Base-by-base conservation (phyloP, 64 coral and sea anemone species). In the Trachythela sp. region DNA sequence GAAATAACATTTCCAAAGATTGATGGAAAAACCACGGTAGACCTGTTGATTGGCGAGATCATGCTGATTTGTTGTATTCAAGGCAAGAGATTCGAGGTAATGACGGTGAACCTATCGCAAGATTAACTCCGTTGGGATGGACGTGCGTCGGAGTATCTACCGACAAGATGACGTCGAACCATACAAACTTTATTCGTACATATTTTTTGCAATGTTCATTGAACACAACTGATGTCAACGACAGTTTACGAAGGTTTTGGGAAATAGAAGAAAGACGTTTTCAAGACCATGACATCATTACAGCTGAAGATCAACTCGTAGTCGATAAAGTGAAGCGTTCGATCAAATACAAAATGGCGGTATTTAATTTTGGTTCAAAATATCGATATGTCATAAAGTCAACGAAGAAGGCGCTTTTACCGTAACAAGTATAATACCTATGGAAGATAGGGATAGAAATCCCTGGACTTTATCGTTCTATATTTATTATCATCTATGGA, bases 11-110 rank as follows among this genome's bases (percentile, higher is more conserved):
- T 51, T 90, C 9, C 83, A 60, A 54, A 9, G 33, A 4, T 83
- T 90, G 0, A 42, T 51, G 36, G 48, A 83, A 15, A n/a, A 7
- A 35, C 71, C 8, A 54, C 75, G 0, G 29, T 91, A 1, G 90
- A 92, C 58, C 35, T 92, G 13, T 49, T 93, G 8, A 93, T 93
- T 51, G 87, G 83, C 13, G 11, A 8, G 83, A 89, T 20, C 39
- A 88, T 17, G 64, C 86, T 42, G 86, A 92, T 42, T 59, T 92
- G 48, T 86, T 89, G 29, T 92, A 40, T 84, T 92, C 91, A 2
- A 34, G 72, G 18, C 80, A 84, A 15, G 91, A 92, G 22, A 43
- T 92, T 18, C 31, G 40, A 37, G 87, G 91, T 22, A 32, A 83
- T 54, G 54, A 39, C 14, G 91, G 91, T 59, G 77, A 92, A 36